These are phyloP conservation scores for Penaeus chinensis DNA, from an alignment of 1,140 invertebrate species.

Conservation along the genomic window DNA sequence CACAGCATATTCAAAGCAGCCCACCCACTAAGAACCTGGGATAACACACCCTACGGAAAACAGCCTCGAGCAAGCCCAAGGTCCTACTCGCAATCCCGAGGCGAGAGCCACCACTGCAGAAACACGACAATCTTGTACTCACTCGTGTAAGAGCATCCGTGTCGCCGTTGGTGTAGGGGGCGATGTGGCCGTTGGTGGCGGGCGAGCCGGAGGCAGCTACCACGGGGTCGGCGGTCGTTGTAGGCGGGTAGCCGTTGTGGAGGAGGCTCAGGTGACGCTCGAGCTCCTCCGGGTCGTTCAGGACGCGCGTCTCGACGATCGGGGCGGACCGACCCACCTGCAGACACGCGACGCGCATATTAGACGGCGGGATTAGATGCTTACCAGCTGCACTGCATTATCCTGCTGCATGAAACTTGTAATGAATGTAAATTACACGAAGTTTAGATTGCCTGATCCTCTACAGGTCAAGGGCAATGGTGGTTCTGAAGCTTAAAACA, in stretches of 20 bases:
- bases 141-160: slow-evolving; percentile 29
- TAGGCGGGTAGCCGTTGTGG: slow-evolving; percentile 75
- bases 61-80: too few relatives aligned
- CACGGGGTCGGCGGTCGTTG: background rate
- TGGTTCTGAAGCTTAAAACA: too few relatives aligned
- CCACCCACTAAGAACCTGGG: too few relatives aligned
- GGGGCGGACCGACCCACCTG: slow-evolving; percentile 72
- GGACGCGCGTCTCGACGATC: slow-evolving; percentile 84
- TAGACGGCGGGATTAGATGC: background rate
- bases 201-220: background rate
- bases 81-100: background rate
- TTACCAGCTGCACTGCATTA: too few relatives aligned
- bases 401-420: too few relatives aligned
- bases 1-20: background rate
- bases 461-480: too few relatives aligned
- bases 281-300: slow-evolving; percentile 86
- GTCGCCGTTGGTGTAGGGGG: slow-evolving; percentile 36
- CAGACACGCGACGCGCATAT: slow-evolving; percentile 65
- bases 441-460: too few relatives aligned
- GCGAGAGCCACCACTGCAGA: slow-evolving; percentile 20
- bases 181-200: background rate
- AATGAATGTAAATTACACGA: too few relatives aligned
- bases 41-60: too few relatives aligned
- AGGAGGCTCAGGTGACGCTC: slow-evolving; percentile 80
- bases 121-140: background rate